phyloP scores from a whole-genome alignment of 2,888 invertebrate genomes.

The Epinotia ramella region DNA sequence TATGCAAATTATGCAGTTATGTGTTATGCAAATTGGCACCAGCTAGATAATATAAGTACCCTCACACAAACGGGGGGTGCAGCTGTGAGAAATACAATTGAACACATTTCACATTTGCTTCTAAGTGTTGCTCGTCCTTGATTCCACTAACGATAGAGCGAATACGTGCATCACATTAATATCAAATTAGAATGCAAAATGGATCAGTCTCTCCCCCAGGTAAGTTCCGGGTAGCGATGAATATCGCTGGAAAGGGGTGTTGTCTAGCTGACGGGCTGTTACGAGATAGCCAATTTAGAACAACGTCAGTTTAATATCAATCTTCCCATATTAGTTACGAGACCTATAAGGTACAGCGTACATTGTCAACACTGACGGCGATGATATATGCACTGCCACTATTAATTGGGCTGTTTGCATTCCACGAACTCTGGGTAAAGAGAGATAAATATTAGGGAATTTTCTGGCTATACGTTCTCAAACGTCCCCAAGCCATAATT shows the following conservation, averaged over 20 bases:
- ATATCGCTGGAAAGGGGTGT: background rate
- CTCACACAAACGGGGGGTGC: background rate
- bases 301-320: conserved; percentile 12
- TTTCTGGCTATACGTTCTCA: too few species aligned
- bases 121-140: background rate
- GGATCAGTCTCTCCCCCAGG: background rate
- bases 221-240: background rate
- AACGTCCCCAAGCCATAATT: too few species aligned
- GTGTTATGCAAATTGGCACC: background rate
- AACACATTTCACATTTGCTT: background rate
- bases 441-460: too few species aligned
- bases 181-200: background rate
- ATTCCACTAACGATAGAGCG: background rate
- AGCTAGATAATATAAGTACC: background rate
- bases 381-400: background rate
- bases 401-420: too few species aligned
- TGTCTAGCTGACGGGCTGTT: conserved; percentile 9
- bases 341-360: background rate
- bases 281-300: conserved; percentile 6
- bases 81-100: background rate
- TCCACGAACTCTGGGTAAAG: too few species aligned
- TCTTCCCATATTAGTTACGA: background rate
- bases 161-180: background rate
- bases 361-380: background rate
- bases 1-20: too few species aligned